Percentiles rank a stretch among this genome's conserved stretches.
Conservation (phyloP, 1,140 invertebrate species). For the Brachionus manjavacas region DNA sequence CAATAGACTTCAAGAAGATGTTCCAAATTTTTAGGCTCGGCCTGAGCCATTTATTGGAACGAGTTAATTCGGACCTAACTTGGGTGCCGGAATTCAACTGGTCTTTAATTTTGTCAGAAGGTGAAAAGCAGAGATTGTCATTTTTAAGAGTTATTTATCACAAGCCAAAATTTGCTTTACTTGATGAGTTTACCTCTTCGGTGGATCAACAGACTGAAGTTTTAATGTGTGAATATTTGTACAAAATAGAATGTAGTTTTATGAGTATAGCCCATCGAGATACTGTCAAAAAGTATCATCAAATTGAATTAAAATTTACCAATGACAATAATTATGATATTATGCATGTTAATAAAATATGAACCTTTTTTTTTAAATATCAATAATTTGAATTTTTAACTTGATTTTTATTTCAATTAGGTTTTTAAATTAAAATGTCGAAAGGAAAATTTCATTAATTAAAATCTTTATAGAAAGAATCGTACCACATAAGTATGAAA, state of each 20-base stretch:
- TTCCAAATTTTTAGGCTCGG: too few species aligned
- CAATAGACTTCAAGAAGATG: too few species aligned
- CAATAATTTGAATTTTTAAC: background rate
- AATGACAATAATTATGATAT: conserved; percentile 17
- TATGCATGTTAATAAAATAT: background rate
- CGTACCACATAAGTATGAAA: too few species aligned
- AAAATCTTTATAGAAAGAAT: too few species aligned
- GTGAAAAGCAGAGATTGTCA: conserved; percentile 64
- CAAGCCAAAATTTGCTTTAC: conserved; percentile 59
- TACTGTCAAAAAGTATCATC: conserved; percentile 59
- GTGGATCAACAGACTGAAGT: conserved; percentile 61
- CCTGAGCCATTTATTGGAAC: too few species aligned
- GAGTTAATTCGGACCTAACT: too few species aligned
- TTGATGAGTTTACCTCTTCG: conserved; percentile 66
- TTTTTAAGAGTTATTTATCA: conserved; percentile 65
- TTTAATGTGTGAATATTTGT: conserved; percentile 58
- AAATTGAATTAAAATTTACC: conserved; percentile 54
- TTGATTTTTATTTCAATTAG: background rate
- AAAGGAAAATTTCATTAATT: too few species aligned
- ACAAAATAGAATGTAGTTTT: conserved; percentile 58
- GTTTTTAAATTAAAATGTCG: too few species aligned
- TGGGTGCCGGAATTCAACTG: too few species aligned
- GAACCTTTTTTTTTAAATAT: background rate
- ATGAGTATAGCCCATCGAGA: conserved; percentile 61
- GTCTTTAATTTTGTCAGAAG: conserved; percentile 64